Evolutionary conservation across 2,888 invertebrate genomes (phyloP).

Genomic region (Fragum fragum): DNA sequence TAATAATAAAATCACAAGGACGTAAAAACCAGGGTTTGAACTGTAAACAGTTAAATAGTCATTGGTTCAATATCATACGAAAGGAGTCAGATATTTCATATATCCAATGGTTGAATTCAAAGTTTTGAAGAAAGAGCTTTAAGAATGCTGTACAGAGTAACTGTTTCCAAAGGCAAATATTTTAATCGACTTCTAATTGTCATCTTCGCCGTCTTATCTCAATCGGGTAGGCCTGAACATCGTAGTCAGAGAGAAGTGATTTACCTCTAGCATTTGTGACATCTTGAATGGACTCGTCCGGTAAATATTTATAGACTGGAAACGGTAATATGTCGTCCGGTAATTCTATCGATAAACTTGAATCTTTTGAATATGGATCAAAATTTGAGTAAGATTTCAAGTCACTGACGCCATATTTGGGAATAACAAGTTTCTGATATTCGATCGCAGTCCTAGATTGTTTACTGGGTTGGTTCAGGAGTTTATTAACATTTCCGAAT

Average conservation of each 20-base stretch:
- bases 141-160: too few relatives aligned
- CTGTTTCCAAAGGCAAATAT: too few relatives aligned
- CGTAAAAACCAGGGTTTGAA: too few relatives aligned
- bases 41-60: too few relatives aligned
- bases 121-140: too few relatives aligned
- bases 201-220: background rate
- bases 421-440: background rate
- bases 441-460: background rate
- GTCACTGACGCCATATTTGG: background rate
- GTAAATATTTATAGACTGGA: constrained; percentile 8
- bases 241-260: background rate
- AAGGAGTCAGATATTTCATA: too few relatives aligned
- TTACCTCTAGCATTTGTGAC: background rate
- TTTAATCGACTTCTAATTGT: background rate
- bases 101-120: too few relatives aligned
- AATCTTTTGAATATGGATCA: constrained; percentile 12
- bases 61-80: too few relatives aligned
- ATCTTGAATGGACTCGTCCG: background rate
- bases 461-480: background rate
- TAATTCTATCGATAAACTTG: constrained; percentile 5
- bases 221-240: background rate
- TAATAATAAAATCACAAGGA: too few relatives aligned
- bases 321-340: background rate
- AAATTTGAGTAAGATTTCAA: background rate
- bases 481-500: background rate